These are phyloP conservation scores for Macrotis lagotis DNA, from an alignment of 2,113 vertebrate species.

Conservation along the genomic window DNA sequence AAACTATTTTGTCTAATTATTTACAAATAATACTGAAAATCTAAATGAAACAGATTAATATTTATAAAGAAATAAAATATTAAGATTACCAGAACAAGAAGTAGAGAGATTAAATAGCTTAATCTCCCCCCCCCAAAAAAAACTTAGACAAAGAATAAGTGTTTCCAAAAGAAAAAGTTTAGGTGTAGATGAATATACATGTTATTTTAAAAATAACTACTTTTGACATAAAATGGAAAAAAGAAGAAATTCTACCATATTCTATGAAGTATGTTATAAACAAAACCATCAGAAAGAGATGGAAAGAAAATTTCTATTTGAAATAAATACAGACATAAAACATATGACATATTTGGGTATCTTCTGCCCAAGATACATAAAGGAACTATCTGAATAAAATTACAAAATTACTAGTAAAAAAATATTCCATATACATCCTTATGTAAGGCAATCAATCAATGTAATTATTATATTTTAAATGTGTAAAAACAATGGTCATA, in stretches of 20 bases:
- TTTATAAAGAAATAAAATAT: background rate
- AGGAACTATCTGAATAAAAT: background rate
- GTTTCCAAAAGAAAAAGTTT: background rate
- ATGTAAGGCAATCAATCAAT: background rate
- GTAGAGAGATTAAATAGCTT: background rate
- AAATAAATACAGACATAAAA: too few relatives aligned
- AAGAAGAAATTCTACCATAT: background rate
- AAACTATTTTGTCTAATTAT: background rate
- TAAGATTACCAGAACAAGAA: background rate
- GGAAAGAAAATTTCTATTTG: too few relatives aligned
- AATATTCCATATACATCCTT: background rate
- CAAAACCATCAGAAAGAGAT: too few relatives aligned
- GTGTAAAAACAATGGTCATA: background rate
- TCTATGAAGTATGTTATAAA: background rate
- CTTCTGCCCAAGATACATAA: background rate
- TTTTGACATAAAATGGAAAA: background rate
- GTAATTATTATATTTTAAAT: background rate
- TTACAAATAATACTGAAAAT: background rate
- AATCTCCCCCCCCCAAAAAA: background rate
- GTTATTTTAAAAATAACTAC: too few relatives aligned
- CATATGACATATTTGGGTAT: background rate
- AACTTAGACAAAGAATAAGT: background rate
- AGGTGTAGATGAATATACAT: background rate
- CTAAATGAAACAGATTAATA: background rate
- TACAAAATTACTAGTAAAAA: background rate